These are phyloP conservation scores for Parnassius smintheus DNA, from an alignment of 2,888 invertebrate genomes.

Conservation along the genomic window DNA sequence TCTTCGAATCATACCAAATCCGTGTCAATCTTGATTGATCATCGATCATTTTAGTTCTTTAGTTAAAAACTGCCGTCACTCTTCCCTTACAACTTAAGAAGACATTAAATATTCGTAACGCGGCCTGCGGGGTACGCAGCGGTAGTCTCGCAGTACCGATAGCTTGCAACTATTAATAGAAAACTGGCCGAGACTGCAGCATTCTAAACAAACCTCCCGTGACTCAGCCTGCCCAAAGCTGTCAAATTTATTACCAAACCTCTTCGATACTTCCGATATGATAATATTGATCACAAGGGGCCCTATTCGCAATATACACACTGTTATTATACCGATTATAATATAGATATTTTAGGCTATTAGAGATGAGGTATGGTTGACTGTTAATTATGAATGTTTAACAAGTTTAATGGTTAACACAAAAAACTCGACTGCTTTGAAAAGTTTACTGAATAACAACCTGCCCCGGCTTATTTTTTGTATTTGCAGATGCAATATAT, in stretches of 20 bases:
- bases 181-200: conserved; percentile 2
- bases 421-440: too few species aligned
- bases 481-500: too few species aligned
- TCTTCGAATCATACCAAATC: too few species aligned
- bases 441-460: too few species aligned
- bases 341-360: too few species aligned
- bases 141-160: conserved; percentile 25
- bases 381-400: too few species aligned
- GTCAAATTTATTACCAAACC: not conserved
- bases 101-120: conserved; percentile 29
- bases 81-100: conserved; percentile 11
- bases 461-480: too few species aligned
- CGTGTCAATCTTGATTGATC: too few species aligned
- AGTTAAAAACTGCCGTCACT: conserved; percentile 11
- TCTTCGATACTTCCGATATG: not conserved
- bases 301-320: not conserved
- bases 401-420: too few species aligned
- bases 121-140: conserved; percentile 12
- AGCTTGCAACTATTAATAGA: conserved; percentile 23
- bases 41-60: too few species aligned
- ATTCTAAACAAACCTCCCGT: conserved; percentile 6
- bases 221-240: conserved; percentile 11
- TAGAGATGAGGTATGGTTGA: too few species aligned
- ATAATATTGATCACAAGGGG: not conserved
- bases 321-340: too few species aligned